A percentile compares a stretch with the other conserved stretches of the same genome.
Evolutionary conservation across 1,140 invertebrate genomes (phyloP).

Genomic region (Mizuhopecten yessoensis): DNA sequence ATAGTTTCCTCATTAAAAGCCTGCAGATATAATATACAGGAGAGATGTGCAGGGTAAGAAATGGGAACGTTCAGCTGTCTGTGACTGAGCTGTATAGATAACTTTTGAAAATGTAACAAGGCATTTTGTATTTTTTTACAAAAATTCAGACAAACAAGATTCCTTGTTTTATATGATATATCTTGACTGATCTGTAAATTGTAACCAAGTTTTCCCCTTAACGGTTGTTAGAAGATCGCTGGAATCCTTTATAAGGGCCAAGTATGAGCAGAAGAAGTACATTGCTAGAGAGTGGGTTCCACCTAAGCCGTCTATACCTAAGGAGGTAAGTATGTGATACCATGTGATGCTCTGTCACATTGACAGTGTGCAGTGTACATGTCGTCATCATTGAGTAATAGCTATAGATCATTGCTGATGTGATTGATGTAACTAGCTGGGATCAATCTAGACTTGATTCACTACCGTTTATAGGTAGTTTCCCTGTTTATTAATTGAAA

Average conservation of each 20-base stretch:
- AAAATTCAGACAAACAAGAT: too few species aligned
- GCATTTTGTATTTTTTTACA: too few species aligned
- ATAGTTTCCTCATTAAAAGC: too few species aligned
- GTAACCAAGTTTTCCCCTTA: slow-evolving; percentile 56
- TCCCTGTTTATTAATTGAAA: too few species aligned
- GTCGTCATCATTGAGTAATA: neutral
- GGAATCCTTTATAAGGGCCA: slow-evolving; percentile 97
- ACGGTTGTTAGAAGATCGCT: slow-evolving; percentile 85
- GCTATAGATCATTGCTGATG: neutral
- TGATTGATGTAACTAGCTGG: too few species aligned
- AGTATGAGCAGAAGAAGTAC: slow-evolving; percentile 99
- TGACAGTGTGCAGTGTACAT: neutral
- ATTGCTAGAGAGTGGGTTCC: slow-evolving; percentile 98
- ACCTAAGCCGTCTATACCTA: slow-evolving; percentile 89
- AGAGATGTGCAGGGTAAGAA: too few species aligned
- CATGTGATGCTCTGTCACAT: neutral
- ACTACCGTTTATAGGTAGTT: too few species aligned
- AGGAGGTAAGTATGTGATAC: slow-evolving; percentile 71
- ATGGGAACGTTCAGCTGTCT: too few species aligned
- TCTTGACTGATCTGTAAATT: neutral
- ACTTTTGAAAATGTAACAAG: too few species aligned
- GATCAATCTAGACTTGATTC: too few species aligned
- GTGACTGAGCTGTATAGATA: too few species aligned
- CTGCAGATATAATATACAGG: neutral
- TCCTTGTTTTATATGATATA: too few species aligned